Conservation (phyloP, 2,888 invertebrate genomes). For the Eurytoma californica region DNA sequence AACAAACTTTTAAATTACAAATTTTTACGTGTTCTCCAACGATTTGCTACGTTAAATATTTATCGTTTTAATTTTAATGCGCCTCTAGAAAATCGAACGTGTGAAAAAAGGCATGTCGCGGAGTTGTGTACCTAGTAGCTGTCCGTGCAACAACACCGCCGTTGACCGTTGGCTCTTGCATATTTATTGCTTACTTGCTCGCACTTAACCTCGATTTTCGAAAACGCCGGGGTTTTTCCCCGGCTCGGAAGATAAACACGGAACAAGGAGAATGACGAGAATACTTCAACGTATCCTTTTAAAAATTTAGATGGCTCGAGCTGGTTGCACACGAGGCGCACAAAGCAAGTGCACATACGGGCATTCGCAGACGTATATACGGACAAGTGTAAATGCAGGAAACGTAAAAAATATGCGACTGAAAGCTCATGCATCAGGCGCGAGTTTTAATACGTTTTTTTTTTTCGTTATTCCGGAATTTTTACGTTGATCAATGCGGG, state of each 20-base stretch:
- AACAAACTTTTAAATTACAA: no score
- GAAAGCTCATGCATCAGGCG: background rate
- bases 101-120: constrained; percentile 1
- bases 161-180: constrained; percentile 29
- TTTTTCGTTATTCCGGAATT: background rate
- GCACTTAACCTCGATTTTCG: constrained; percentile 41
- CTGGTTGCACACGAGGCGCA: background rate
- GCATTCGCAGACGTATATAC: background rate
- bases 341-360: background rate
- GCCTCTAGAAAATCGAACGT: background rate
- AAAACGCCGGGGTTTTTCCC: constrained; percentile 16
- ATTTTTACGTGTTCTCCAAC: no score
- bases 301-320: constrained; percentile 32
- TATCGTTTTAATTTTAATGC: background rate
- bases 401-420: background rate
- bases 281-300: constrained; percentile 13
- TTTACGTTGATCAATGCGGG: background rate
- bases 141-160: background rate
- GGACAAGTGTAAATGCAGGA: background rate
- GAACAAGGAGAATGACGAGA: constrained; percentile 16
- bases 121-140: background rate
- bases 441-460: background rate
- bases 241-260: constrained; percentile 25
- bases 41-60: no score
- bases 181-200: constrained; percentile 41